Percentiles rank a stretch among this genome's conserved stretches.
Evolutionary conservation across 1,140 invertebrate species (phyloP).

Genomic region (Goniozus legneri): DNA sequence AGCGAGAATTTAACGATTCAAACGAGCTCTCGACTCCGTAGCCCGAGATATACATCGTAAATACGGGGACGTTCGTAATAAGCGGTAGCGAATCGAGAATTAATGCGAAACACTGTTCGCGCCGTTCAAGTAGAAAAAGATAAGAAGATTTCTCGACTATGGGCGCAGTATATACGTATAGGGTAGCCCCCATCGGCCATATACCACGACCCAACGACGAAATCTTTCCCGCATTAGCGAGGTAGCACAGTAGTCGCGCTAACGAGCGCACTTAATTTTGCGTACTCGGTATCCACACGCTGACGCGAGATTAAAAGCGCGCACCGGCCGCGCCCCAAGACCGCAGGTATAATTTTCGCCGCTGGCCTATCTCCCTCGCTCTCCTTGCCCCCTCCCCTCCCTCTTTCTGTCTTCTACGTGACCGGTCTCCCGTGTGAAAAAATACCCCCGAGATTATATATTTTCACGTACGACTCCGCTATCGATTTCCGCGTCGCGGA

Average conservation of each 20-base stretch:
- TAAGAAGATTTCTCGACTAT: too few species aligned
- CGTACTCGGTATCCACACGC: conserved; percentile 19
- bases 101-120: conserved; percentile 20
- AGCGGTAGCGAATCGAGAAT: conserved; percentile 21
- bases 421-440: too few species aligned
- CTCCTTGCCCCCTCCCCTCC: background rate
- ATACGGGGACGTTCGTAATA: too few species aligned
- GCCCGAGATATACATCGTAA: too few species aligned
- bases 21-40: too few species aligned
- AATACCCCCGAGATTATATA: too few species aligned
- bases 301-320: conserved; percentile 36
- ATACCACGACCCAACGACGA: background rate
- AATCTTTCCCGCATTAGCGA: conserved; percentile 35
- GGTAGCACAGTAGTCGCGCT: conserved; percentile 19
- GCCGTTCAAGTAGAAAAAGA: conserved; percentile 20
- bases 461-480: too few species aligned
- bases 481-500: too few species aligned
- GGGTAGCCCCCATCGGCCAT: too few species aligned
- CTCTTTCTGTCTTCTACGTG: background rate
- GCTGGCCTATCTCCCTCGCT: background rate
- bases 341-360: conserved; percentile 21
- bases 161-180: too few species aligned
- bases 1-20: too few species aligned
- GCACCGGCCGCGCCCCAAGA: conserved; percentile 23
- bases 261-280: conserved; percentile 36